Conservation (phyloP, 2,888 invertebrate species). For the Tiphia femorata region DNA sequence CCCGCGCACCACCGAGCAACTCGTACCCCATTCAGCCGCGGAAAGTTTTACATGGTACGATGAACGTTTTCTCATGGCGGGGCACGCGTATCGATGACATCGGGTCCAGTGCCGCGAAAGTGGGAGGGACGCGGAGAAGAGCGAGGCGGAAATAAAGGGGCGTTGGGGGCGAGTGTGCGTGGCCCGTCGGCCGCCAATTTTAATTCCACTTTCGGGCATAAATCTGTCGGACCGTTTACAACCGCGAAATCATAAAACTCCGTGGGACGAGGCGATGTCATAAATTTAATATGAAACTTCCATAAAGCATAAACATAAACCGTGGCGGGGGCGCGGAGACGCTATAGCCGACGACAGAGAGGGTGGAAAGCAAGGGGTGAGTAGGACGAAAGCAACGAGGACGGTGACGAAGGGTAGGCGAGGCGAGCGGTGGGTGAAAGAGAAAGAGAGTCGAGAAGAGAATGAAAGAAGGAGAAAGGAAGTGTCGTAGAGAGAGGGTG, state of each 20-base stretch:
- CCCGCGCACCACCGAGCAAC: too few species aligned
- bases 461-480: too few species aligned
- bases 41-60: too few species aligned
- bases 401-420: too few species aligned
- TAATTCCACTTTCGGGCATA: constrained; percentile 56
- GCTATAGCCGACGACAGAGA: constrained; percentile 3
- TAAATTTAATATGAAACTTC: constrained; percentile 65
- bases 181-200: constrained; percentile 37
- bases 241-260: constrained; percentile 55
- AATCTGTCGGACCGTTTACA: constrained; percentile 52
- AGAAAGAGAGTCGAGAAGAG: too few species aligned
- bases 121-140: neutral
- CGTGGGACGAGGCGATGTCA: constrained; percentile 41
- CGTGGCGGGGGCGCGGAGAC: constrained; percentile 15
- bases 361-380: constrained; percentile 5
- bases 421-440: too few species aligned
- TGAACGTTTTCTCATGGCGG: too few species aligned
- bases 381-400: constrained; percentile 7
- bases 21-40: too few species aligned
- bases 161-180: too few species aligned
- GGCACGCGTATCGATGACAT: too few species aligned
- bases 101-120: neutral
- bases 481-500: too few species aligned
- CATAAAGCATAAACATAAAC: constrained; percentile 59
- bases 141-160: neutral